Evolutionary conservation across 2,113 vertebrate genomes (phyloP).

Genomic region (Sinosuthora webbiana): DNA sequence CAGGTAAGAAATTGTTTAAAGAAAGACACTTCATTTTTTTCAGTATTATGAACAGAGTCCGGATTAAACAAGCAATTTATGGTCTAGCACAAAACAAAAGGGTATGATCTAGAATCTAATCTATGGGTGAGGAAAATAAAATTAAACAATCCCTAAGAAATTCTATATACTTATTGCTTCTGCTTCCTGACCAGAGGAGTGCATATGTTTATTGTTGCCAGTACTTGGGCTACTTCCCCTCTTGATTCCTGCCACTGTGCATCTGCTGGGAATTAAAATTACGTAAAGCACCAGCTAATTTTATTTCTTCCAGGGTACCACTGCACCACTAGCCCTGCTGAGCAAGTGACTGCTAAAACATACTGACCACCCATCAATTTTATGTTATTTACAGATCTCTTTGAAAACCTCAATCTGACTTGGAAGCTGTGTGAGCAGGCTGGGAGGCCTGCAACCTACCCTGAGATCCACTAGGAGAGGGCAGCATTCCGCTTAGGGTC

Average conservation of each 20-base stretch:
- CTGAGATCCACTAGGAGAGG: not conserved
- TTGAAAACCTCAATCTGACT: not conserved
- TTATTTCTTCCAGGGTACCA: not conserved
- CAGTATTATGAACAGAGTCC: not conserved
- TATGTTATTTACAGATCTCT: not conserved
- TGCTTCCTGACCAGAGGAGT: not conserved
- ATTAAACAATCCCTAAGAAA: not conserved
- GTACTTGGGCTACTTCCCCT: not conserved
- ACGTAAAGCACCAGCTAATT: not conserved
- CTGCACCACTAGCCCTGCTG: not conserved
- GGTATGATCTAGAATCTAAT: not conserved
- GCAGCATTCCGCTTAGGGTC: not conserved
- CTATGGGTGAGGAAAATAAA: not conserved
- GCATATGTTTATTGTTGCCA: not conserved
- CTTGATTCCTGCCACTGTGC: not conserved
- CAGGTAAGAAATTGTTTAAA: not conserved
- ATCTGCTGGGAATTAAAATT: not conserved
- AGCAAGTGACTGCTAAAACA: not conserved
- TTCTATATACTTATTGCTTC: not conserved
- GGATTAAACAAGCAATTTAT: not conserved
- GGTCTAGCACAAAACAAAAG: not conserved
- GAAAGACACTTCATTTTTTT: not conserved
- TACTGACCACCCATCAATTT: not conserved
- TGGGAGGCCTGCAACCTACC: not conserved
- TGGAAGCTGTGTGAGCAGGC: not conserved